phyloP scores from a whole-genome alignment of 2,113 vertebrate species.

The Dipodomys merriami region DNA sequence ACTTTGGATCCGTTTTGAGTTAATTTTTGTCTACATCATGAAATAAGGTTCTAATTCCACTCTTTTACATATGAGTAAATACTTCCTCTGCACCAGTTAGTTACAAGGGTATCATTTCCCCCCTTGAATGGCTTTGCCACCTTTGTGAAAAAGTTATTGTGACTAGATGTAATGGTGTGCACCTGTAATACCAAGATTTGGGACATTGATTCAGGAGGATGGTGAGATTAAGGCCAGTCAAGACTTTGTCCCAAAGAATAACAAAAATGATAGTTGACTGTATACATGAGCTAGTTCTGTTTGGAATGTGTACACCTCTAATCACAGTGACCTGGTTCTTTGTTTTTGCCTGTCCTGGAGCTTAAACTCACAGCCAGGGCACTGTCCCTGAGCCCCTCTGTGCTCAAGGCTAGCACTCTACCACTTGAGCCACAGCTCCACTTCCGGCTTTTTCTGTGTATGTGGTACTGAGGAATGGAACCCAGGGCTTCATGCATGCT shows the following conservation, averaged over 20 bases:
- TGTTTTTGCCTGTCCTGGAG: neutral
- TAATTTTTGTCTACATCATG: conserved; percentile 15
- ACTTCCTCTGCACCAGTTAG: neutral
- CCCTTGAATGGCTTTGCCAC: neutral
- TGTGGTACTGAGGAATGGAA: too few species aligned
- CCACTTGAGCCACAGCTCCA: too few species aligned
- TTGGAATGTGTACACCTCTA: conserved; percentile 1
- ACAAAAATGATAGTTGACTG: neutral
- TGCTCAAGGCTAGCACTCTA: too few species aligned
- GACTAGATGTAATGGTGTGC: neutral
- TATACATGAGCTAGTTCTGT: conserved; percentile 11
- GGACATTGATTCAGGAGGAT: neutral
- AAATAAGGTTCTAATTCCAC: conserved; percentile 10
- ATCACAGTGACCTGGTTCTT: neutral
- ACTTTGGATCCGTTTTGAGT: conserved; percentile 1
- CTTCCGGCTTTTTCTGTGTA: too few species aligned
- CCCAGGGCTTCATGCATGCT: too few species aligned
- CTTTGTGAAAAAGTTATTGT: neutral
- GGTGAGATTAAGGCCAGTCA: neutral
- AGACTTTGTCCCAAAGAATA: neutral
- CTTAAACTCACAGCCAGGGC: too few species aligned
- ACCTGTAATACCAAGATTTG: neutral
- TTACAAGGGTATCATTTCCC: neutral
- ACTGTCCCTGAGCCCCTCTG: too few species aligned
- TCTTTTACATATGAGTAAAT: neutral